Base-by-base conservation (phyloP, 2,797 vertebrate genomes). In the Gambelia wislizenii region DNA sequence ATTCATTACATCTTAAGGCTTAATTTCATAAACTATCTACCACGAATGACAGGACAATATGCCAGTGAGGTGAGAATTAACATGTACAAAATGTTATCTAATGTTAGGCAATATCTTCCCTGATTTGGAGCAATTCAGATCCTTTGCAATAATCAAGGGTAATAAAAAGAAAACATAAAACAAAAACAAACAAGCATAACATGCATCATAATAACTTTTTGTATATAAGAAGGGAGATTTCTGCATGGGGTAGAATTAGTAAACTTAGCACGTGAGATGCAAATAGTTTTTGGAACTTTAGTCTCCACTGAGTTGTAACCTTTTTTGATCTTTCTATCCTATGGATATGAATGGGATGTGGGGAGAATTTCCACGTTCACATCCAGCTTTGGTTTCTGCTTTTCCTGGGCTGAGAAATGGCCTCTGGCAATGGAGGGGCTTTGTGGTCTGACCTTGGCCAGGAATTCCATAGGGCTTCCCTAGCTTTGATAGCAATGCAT, bases 361-460 rank as follows among this genome's bases (percentile, higher is more conserved):
- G 52, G 52, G 61, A 25, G 13, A 86, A 36, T 72, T 84, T 76
- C 88, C 33, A 85, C 61, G 74, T 86, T 77, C 74, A 30, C 42
- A 42, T 42, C 42, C 39, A 87, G 52, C 33, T 87, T 69, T 52
- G 78, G 22, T 70, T 39, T 77, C 9, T 18, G 30, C 49, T 87
- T 87, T 87, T 56, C 61, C 61, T 87, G 52, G 61, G 85, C 80
- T 90, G 74, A 87, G 85, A 90, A 78, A 83, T 61, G 80, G 72
- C 89, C 85, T 83, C 85, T 90, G 85, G 85, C 89, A 84, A 79
- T 78, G n/a, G 25, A 87, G 74, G 80, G 61, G 79, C 33, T 87
- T 87, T 72, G 22, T 78, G 44, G 39, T 78, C 72, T 87, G 49
- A 87, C 61, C 42, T 83, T 83, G 80, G 72, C 30, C 80, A 39